Evolutionary conservation across 2,888 invertebrate genomes (phyloP), one percentile per base, ranked within the genome.

Genomic region (Drosophila barbarae): DNA sequence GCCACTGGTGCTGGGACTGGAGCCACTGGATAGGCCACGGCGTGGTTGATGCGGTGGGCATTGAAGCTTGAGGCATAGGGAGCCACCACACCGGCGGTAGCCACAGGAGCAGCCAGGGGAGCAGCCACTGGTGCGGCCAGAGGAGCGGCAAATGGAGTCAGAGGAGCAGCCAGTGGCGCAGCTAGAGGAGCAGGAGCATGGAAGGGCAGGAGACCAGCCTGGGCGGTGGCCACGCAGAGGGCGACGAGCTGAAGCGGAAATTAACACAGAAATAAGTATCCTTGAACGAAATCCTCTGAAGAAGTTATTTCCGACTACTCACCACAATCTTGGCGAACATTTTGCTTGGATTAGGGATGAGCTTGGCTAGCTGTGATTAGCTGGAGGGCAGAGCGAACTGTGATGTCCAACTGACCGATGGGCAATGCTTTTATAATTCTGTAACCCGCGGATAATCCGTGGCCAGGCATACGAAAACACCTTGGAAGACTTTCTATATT

Each of bases 61-160:
- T 94, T 94, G 89, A 94, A 95, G 13, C 94, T 94, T 76, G 92
- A 92, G 54, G 95, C 94, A 77, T 94, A 94, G 4, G 95, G 94
- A 1, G 94, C 93, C 5, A 94, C 90, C 34, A 88, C 79, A 32
- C 88, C 88, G 74, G 88, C 78, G 15, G 81, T 51, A 21, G 86
- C 84, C 15, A 90, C 38, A 44, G 85, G 71, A 34, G 73, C 67
- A 18, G 57, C 52, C 26, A 21, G 21, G 21, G 21, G 21, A 21
- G 21, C 21, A 38, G 71, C 67, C 26, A 58, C 12, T 1, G 73
- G 71, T 1, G 74, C 72, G 36, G 73, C 77, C 39, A 44, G n/a
- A 21, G 39, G 51, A 39, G 64, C 36, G 2, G 44, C 46, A 30
- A 46, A 46, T 5, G 46, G 30, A 35, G 61, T 42, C 18, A 64